Evolutionary conservation across 64 coral and sea anemone genomes (phyloP), one percentile per base, ranked within the genome.

Genomic region (Montipora sp.): DNA sequence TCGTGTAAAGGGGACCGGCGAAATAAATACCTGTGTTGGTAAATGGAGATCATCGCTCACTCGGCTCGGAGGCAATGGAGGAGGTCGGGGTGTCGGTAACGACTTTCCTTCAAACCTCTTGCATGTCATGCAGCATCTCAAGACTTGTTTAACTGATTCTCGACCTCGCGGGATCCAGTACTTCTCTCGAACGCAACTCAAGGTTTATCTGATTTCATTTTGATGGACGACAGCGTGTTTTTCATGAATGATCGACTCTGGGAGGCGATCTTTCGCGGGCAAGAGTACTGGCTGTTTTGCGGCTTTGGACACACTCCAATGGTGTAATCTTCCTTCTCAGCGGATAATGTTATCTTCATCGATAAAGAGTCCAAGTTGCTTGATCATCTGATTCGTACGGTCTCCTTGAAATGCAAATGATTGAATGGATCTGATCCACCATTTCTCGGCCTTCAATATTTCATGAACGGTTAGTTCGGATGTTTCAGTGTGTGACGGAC

Each of bases 311-410:
- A 95, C 48, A 8, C 77, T 83, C 48, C 76, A 81, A 45, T 87
- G 91, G 65, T 91, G 81, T 47, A 95, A 91, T 82, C 89, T 91
- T 58, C 89, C 94, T 22, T 66, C 94, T 72, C 94, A 95, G 75
- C 83, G 81, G 87, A 95, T 75, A 60, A 92, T 65, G 18, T 78
- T 78, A 10, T 75, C 27, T 5, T 81, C 55, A 87, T 96, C 87
- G 73, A 93, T 45, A 48, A 90, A 93, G 12, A 90, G 87, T 47
- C 95, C 66, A 22, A 96, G 80, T 59, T 93, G 91, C 47, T 79
- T 71, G 44, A 86, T 63, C 36, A 93, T 70, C 53, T 7, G 53
- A 57, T 3, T 57, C 53, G 53, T 57, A 57, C 53, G 7, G 11
- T 79, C 18, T 79, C 73, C 78, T 20, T 59, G 73, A 49, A 86